phyloP scores from a whole-genome alignment of 2,113 vertebrate species.

The western clawed frog (Xenopus tropicalis) region DNA sequence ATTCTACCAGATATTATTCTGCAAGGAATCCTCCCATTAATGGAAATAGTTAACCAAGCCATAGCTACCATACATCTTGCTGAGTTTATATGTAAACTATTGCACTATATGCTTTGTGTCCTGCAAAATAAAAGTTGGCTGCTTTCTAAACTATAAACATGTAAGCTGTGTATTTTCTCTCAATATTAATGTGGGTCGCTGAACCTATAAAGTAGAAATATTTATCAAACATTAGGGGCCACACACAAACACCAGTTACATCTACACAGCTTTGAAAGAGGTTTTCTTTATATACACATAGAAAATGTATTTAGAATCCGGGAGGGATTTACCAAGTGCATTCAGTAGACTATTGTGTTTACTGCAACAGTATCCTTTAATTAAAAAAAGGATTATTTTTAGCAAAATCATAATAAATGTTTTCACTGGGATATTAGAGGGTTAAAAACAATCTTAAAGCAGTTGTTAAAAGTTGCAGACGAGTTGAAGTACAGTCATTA shows the following conservation, averaged over 20 bases:
- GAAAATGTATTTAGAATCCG: no score
- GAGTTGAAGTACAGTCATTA: no score
- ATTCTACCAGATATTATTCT: constrained; percentile 7
- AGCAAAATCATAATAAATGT: no score
- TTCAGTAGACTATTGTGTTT: no score
- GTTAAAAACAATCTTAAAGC: no score
- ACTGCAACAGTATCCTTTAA: no score
- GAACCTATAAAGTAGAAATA: constrained; percentile 22
- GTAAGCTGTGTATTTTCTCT: neutral
- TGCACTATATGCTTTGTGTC: neutral
- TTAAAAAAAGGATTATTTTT: no score
- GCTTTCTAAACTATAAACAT: neutral
- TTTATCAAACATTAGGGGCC: constrained; percentile 28
- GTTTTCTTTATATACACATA: no score
- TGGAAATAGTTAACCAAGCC: neutral
- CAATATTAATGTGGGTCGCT: constrained; percentile 6
- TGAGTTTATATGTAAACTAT: constrained; percentile 6
- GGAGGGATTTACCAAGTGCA: no score
- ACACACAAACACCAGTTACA: constrained; percentile 5
- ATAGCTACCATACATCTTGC: neutral
- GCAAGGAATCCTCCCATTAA: neutral
- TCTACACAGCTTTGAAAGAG: no score
- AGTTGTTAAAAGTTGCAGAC: no score
- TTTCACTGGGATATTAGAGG: no score
- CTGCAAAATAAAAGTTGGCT: neutral